Conservation (phyloP, 1,140 invertebrate genomes). For the Hirudo medicinalis region DNA sequence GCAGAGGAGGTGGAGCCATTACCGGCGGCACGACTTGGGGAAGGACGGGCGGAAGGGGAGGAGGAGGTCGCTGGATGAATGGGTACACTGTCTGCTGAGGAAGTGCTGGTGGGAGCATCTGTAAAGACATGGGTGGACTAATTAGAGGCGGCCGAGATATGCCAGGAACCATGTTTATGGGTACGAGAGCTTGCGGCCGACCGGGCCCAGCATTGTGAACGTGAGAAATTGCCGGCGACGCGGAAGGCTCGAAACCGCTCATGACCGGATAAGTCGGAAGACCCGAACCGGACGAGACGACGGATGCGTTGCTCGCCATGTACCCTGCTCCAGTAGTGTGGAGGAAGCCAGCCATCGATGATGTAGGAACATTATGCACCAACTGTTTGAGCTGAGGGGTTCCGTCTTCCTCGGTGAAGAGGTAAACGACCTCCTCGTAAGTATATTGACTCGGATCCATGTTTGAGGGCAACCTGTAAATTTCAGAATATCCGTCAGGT, state of each 20-base stretch:
- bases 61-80: too few species aligned
- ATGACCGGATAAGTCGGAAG: background rate
- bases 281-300: background rate
- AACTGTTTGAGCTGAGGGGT: background rate
- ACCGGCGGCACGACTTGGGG: too few species aligned
- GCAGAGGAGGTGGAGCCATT: too few species aligned
- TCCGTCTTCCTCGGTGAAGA: slow-evolving; percentile 7
- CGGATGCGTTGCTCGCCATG: background rate
- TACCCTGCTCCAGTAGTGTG: background rate
- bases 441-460: background rate
- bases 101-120: too few species aligned
- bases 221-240: background rate
- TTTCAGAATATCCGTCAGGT: background rate
- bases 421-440: slow-evolving; percentile 4
- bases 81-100: too few species aligned
- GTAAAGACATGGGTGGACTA: background rate
- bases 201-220: background rate
- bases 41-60: too few species aligned
- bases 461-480: background rate
- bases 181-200: slow-evolving; percentile 3
- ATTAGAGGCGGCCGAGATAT: background rate
- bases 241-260: background rate
- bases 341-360: background rate
- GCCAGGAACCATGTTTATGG: background rate
- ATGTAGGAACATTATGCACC: background rate